These are phyloP conservation scores for Agrotis clavis DNA, from an alignment of 2,888 invertebrate genomes.

Conservation along the genomic window DNA sequence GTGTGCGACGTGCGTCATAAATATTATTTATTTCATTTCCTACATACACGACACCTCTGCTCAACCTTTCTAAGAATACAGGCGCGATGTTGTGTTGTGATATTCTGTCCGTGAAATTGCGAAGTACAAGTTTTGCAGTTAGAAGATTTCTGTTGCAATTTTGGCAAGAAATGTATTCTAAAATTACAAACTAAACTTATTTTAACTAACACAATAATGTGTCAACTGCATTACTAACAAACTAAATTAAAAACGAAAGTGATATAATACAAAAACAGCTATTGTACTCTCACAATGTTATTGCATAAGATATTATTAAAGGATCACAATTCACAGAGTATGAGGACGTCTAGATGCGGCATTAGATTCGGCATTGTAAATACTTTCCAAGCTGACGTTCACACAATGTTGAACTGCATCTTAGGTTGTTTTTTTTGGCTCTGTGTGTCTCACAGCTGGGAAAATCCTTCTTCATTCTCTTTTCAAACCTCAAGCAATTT, in stretches of 20 bases:
- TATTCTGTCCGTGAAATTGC: not conserved
- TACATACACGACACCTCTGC: no score
- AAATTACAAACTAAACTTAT: not conserved
- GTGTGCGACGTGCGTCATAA: no score
- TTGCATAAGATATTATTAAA: slow-evolving; percentile 10
- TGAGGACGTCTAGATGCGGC: not conserved
- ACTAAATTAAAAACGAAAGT: slow-evolving; percentile 32
- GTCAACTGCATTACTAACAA: not conserved
- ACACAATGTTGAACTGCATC: no score
- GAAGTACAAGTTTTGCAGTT: not conserved
- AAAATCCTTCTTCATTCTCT: no score
- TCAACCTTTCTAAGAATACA: not conserved
- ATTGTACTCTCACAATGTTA: slow-evolving; percentile 4
- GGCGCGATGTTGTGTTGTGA: not conserved
- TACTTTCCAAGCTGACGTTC: no score
- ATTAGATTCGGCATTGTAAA: not conserved
- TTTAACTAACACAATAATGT: not conserved
- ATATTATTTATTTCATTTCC: no score
- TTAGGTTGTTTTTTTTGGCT: no score
- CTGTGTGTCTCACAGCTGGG: no score
- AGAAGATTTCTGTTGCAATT: not conserved
- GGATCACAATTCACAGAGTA: not conserved
- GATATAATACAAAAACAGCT: slow-evolving; percentile 8
- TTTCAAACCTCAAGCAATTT: no score
- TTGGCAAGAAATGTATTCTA: not conserved